Evolutionary conservation across 2,888 invertebrate genomes (phyloP), one percentile per base, ranked within the genome.

Genomic region (Axea sp.): DNA sequence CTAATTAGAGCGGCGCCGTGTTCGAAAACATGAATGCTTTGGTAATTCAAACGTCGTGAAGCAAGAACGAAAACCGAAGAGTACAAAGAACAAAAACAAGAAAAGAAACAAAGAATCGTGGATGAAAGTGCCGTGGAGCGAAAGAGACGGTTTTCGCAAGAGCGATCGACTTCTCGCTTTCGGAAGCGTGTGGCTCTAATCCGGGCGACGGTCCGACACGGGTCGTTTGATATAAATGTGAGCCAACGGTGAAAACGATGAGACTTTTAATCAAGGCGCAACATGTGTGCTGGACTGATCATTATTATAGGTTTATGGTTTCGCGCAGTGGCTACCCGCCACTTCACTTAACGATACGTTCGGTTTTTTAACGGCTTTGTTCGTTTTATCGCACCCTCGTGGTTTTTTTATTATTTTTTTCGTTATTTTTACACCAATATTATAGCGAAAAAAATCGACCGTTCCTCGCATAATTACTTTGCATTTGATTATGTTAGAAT

Each of bases 121-220:
- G 24, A 35, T 28, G 59, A 60, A 37, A 47, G 37, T 8, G 35
- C 26, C 4, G n/a, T 5, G 15, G 7, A 7, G 12, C 6, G 19
- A 41, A 30, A 22, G 9, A 19, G 33, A 30, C 4, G 8, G 30
- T 35, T 33, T 26, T 28, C 26, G 11, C 33, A 24, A 41, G 41
- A 8, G 17, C 17, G 24, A 37, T 51, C 41, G 30, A 3, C 22
- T 22, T 41, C 43, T 45, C 43, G 60, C 39, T 33, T 65, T 53
- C 53, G 57, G 53, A 55, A 73, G 65, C 73, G 73, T 67, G 73
- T 73, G 73, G 73, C 73, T 55, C 73, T 59, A 72, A 72, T 59
- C 59, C 64, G 65, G 49, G 64, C 57, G 65, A 65, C 62, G 51
- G 47, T 45, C 57, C 59, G 65, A 45, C 72, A 49, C 33, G 69